phyloP scores from a whole-genome alignment of 1,140 invertebrate species.

The Rhyzopertha dominica region DNA sequence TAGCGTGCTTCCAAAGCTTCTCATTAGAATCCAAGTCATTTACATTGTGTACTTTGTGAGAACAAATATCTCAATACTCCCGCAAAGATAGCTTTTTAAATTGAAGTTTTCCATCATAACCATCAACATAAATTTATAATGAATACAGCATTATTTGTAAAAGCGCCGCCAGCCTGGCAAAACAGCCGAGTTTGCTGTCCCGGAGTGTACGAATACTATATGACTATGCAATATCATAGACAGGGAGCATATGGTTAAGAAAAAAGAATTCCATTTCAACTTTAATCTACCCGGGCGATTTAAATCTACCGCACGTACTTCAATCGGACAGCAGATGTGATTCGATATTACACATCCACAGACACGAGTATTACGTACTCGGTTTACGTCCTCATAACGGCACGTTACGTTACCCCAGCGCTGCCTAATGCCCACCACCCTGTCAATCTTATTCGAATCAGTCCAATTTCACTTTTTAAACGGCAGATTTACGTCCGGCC shows the following conservation, averaged over 20 bases:
- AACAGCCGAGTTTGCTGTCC: no score
- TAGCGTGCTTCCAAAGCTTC: no score
- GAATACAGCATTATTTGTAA: no score
- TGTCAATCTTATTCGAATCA: slow-evolving; percentile 24
- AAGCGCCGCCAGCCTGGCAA: no score
- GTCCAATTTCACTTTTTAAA: no score
- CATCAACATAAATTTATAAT: no score
- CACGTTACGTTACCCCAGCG: slow-evolving; percentile 11
- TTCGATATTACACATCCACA: slow-evolving; percentile 32
- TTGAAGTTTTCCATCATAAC: no score
- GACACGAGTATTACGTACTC: slow-evolving; percentile 33
- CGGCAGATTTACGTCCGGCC: no score
- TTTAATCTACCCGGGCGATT: slow-evolving; percentile 39
- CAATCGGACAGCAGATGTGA: slow-evolving; percentile 39
- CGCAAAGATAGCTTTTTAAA: no score
- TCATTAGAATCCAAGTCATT: no score
- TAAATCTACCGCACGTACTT: slow-evolving; percentile 39
- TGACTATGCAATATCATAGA: slow-evolving; percentile 32
- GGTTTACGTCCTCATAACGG: slow-evolving; percentile 37
- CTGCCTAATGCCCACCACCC: slow-evolving; percentile 9
- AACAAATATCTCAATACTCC: no score
- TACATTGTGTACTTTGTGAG: no score
- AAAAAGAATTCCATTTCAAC: slow-evolving; percentile 35
- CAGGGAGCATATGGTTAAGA: slow-evolving; percentile 34
- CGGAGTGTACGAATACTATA: slow-evolving; percentile 12